phyloP scores from a whole-genome alignment of 2,797 vertebrate genomes.

The Danionella dracula region DNA sequence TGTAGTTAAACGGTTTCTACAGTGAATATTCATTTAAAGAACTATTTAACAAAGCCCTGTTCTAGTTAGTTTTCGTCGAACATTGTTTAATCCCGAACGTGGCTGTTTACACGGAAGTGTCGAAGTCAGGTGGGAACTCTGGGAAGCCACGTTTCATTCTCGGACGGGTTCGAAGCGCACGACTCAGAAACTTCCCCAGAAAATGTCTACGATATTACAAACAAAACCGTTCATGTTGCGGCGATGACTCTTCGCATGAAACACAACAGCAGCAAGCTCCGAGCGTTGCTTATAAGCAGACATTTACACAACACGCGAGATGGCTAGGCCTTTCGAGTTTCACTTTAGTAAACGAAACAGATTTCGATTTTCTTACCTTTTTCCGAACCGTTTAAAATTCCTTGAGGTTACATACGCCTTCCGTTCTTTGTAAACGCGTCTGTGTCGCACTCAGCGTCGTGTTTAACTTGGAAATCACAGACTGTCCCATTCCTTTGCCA shows the following conservation, averaged over 20 bases:
- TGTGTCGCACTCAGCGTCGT: constrained; percentile 37
- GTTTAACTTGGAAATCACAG: constrained; percentile 37
- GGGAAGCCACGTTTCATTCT: constrained; percentile 39
- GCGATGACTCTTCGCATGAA: neutral
- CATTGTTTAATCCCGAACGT: neutral
- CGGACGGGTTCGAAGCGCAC: neutral
- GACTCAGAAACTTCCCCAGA: neutral
- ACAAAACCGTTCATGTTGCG: neutral
- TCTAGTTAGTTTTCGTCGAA: neutral
- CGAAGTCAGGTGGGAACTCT: constrained; percentile 18
- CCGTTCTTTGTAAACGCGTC: constrained; percentile 34
- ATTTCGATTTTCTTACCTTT: constrained; percentile 65
- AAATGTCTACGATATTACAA: neutral
- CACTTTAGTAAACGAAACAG: constrained; percentile 28
- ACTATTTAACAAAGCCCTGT: neutral
- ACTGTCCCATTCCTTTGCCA: constrained; percentile 62
- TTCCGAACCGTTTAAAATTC: constrained; percentile 49
- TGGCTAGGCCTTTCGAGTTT: constrained; percentile 12
- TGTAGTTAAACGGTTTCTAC: too few species aligned
- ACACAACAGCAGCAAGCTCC: neutral
- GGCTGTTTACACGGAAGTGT: neutral
- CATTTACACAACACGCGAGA: neutral
- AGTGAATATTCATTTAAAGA: too few species aligned
- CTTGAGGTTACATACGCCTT: constrained; percentile 64
- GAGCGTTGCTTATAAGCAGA: neutral